phyloP scores from a whole-genome alignment of 1,140 invertebrate genomes.

The Zaprionus kolodkinae region DNA sequence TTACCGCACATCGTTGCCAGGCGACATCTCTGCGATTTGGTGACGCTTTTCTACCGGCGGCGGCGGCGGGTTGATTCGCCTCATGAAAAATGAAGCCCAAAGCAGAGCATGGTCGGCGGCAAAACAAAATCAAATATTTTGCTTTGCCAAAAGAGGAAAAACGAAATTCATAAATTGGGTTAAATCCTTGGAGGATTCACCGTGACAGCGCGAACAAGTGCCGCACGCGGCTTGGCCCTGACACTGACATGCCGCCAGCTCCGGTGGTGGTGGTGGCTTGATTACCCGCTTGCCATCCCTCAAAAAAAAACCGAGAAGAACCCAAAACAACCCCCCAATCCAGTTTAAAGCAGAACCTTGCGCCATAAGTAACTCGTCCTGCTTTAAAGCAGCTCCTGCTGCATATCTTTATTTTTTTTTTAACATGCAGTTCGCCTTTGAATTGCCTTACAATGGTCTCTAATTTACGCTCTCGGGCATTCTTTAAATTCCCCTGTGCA shows the following conservation, averaged over 20 bases:
- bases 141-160: slow-evolving; percentile 45
- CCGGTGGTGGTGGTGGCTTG: slow-evolving; percentile 59
- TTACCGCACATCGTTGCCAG: slow-evolving; percentile 18
- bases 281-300: slow-evolving; percentile 55
- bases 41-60: slow-evolving; percentile 36
- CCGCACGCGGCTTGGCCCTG: slow-evolving; percentile 61
- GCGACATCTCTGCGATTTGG: slow-evolving; percentile 42
- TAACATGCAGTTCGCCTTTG: slow-evolving; percentile 36
- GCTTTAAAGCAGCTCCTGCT: slow-evolving; percentile 49
- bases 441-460: slow-evolving; percentile 73
- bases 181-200: slow-evolving; percentile 81
- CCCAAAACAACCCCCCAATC: slow-evolving; percentile 14
- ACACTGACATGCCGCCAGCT: slow-evolving; percentile 50
- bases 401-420: slow-evolving; percentile 18
- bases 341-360: slow-evolving; percentile 41
- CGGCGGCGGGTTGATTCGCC: slow-evolving; percentile 47
- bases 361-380: slow-evolving; percentile 18
- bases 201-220: slow-evolving; percentile 82
- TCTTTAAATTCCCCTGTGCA: slow-evolving; percentile 64
- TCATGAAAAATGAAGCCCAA: slow-evolving; percentile 78
- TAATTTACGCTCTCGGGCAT: slow-evolving; percentile 69
- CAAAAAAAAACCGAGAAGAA: slow-evolving; percentile 12
- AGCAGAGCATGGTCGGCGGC: slow-evolving; percentile 43
- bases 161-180: slow-evolving; percentile 78
- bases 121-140: slow-evolving; percentile 80